These are phyloP conservation scores for Aramus guarauna DNA, from an alignment of 2,113 vertebrate genomes.

Conservation along the genomic window DNA sequence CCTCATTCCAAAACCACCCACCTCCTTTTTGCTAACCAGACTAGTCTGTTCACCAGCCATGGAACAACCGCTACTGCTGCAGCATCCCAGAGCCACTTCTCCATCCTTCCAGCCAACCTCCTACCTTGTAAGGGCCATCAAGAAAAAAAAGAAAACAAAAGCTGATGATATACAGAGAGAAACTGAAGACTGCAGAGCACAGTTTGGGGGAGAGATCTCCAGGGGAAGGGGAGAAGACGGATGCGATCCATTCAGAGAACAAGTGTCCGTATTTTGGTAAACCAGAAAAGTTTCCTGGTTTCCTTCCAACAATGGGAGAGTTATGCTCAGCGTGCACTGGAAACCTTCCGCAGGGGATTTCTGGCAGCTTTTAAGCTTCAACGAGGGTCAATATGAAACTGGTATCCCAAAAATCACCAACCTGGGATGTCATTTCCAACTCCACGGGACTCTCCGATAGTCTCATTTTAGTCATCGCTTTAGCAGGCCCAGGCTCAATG, in stretches of 20 bases:
- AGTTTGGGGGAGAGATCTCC: too few relatives aligned
- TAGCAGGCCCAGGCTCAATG: neutral
- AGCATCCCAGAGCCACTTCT: neutral
- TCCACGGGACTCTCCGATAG: neutral
- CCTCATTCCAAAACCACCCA: neutral
- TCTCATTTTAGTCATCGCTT: neutral
- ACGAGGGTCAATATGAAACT: neutral
- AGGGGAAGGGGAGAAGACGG: neutral
- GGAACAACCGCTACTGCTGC: neutral
- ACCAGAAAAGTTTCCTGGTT: neutral
- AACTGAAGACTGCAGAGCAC: neutral
- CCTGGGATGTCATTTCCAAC: neutral
- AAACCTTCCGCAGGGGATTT: neutral
- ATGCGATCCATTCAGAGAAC: too few relatives aligned
- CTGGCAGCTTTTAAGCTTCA: neutral
- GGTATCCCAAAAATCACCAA: neutral
- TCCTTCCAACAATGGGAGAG: neutral
- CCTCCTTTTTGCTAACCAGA: neutral
- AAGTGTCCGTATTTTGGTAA: fast-evolving
- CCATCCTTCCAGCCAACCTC: fast-evolving
- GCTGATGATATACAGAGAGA: neutral
- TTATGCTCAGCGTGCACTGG: neutral
- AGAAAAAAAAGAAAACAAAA: neutral
- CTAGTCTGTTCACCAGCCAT: neutral
- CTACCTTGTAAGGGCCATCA: neutral